Evolutionary conservation across 2,113 vertebrate genomes (phyloP), one percentile per base, ranked within the genome.

Genomic region (Thalassarche chlororhynchos): DNA sequence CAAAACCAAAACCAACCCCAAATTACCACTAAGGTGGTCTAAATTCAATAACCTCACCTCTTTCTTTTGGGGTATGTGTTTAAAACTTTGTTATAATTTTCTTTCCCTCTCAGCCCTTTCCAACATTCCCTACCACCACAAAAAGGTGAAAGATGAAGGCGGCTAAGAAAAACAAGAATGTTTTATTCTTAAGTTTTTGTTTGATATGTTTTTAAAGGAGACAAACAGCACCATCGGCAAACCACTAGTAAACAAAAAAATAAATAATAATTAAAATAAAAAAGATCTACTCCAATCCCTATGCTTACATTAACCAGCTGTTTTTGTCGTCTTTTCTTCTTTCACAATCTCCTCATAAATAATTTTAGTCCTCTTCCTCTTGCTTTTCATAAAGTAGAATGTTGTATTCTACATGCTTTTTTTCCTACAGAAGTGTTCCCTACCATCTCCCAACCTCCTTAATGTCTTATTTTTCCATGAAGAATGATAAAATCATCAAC

Each of bases 261-360:
- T 1, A 90, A 88, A 77, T 4, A 90, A 66, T 2, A 87, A 74
- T 25, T 18, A 11, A 28, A 61, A 51, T 15, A 38, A 62, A 55
- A 80, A 49, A 54, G 4, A 34, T 28, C 32, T 71, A 68, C 49
- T 69, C 40, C 40, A 78, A 76, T 20, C 46, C 31, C 81, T 46
- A 42, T 44, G 77, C 74, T 96, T 91, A 93, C 31, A 92, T 82
- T 79, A 89, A 51, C 58, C 80, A 94, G 66, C 57, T 95, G 87
- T 3, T 85, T 95, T 90, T 83, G 49, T 46, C 24, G 3, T 80
- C 58, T 74, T 93, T 38, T 81, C 57, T 89, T 83, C 54, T 91
- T 93, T 69, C 87, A 89, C 75, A 91, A 77, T 85, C 71, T 74
- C 24, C 54, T 42, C 28, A 44, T n/a, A 82, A 87, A 82, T 62